Conservation (phyloP, 2,797 vertebrate species). For the Neosilurus hyrtlii region DNA sequence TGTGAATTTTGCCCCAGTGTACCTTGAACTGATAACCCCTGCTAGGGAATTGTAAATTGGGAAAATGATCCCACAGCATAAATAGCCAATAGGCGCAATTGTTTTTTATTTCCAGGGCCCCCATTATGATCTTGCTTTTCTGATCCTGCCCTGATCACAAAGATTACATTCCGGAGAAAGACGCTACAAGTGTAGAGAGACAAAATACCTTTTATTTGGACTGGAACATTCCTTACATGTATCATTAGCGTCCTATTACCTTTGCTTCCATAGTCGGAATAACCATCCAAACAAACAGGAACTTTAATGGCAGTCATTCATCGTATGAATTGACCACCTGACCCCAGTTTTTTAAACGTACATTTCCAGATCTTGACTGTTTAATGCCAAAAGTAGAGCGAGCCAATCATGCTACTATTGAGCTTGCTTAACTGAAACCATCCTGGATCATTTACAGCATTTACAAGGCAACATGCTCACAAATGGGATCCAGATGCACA, state of each 20-base stretch:
- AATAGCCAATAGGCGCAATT: neutral
- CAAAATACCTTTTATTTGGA: neutral
- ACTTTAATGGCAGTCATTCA: neutral
- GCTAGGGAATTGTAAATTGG: neutral
- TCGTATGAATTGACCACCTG: neutral
- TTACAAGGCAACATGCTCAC: constrained; percentile 70
- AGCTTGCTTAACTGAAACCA: constrained; percentile 74
- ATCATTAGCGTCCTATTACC: neutral
- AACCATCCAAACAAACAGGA: neutral
- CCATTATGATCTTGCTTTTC: neutral
- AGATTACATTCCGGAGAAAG: neutral
- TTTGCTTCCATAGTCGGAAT: neutral
- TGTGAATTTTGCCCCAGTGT: neutral
- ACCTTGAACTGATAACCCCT: neutral
- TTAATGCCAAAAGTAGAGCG: neutral
- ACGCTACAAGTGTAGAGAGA: neutral
- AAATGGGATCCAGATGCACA: constrained; percentile 77
- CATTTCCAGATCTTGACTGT: neutral
- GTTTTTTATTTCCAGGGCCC: neutral
- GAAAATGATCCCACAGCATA: neutral
- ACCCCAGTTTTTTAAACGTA: neutral
- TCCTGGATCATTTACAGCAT: constrained; percentile 67
- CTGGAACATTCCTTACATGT: constrained; percentile 4
- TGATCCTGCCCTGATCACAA: neutral
- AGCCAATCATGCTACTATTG: constrained; percentile 58